phyloP scores from a whole-genome alignment of 2,113 vertebrate genomes.

The Oenanthe oenanthe region DNA sequence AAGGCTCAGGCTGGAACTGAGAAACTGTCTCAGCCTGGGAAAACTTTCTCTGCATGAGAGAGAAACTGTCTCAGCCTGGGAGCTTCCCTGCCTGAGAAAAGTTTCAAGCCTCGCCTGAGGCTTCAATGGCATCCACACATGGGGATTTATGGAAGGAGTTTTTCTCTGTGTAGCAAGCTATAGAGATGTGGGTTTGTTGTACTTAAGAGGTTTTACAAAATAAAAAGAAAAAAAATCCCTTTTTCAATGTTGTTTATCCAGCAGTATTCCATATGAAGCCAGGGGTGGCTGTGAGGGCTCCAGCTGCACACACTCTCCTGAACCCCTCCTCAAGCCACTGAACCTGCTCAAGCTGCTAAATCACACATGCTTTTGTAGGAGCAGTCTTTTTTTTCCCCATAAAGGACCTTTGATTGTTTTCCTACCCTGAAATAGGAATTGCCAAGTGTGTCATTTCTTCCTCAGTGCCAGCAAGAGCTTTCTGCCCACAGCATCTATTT shows the following conservation, averaged over 20 bases:
- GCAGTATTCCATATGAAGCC: neutral
- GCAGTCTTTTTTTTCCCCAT: neutral
- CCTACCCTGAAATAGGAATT: neutral
- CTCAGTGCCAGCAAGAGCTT: accelerated
- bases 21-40: too few species aligned
- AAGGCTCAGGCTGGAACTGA: too few species aligned
- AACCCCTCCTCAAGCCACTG: neutral
- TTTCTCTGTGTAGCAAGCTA: neutral
- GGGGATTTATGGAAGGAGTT: neutral
- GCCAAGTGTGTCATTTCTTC: neutral
- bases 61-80: too few species aligned
- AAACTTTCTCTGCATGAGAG: too few species aligned
- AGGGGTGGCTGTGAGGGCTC: neutral
- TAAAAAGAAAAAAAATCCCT: neutral
- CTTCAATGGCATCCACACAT: too few species aligned
- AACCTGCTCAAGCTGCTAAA: accelerated
- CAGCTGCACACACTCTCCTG: neutral
- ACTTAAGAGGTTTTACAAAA: neutral
- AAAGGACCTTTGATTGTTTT: neutral
- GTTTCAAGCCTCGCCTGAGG: too few species aligned
- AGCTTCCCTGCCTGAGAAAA: too few species aligned
- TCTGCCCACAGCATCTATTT: neutral
- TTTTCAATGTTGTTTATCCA: accelerated
- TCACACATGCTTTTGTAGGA: accelerated
- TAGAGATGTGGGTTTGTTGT: neutral